These are phyloP conservation scores for Drosophila testacea DNA, from an alignment of 2,888 invertebrate genomes.

Conservation along the genomic window DNA sequence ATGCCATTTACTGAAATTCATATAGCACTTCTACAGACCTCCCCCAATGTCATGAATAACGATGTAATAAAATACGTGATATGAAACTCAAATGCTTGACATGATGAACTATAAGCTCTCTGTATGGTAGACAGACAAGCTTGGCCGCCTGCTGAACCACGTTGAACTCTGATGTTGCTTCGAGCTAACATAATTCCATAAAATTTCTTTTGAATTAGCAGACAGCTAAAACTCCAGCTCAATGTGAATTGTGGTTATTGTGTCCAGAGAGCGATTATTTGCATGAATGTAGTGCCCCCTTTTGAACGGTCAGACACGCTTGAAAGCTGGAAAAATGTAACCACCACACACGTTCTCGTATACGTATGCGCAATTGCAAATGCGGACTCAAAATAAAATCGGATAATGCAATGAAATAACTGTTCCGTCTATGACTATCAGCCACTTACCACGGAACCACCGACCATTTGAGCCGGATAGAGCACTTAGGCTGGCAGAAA, in stretches of 20 bases:
- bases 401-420: conserved; percentile 64
- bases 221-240: conserved; percentile 30
- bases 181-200: conserved; percentile 23
- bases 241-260: conserved; percentile 19
- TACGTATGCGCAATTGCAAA: conserved; percentile 32
- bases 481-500: conserved; percentile 26
- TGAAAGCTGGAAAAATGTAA: conserved; percentile 10
- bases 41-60: conserved; percentile 74
- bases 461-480: conserved; percentile 18
- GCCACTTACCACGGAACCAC: conserved; percentile 4
- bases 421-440: conserved; percentile 30
- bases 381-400: conserved; percentile 54
- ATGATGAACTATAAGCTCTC: conserved; percentile 69
- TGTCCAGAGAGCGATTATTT: conserved; percentile 46
- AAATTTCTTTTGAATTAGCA: conserved; percentile 69
- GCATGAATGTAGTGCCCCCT: conserved; percentile 40
- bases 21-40: conserved; percentile 26
- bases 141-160: conserved; percentile 4
- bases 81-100: conserved; percentile 66
- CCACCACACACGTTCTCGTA: background rate
- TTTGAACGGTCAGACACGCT: background rate
- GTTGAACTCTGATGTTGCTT: background rate
- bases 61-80: conserved; percentile 81
- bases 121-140: conserved; percentile 11
- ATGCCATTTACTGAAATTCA: conserved; percentile 56